Conservation (phyloP, 2,797 vertebrate genomes). For the Myotis findleyi region DNA sequence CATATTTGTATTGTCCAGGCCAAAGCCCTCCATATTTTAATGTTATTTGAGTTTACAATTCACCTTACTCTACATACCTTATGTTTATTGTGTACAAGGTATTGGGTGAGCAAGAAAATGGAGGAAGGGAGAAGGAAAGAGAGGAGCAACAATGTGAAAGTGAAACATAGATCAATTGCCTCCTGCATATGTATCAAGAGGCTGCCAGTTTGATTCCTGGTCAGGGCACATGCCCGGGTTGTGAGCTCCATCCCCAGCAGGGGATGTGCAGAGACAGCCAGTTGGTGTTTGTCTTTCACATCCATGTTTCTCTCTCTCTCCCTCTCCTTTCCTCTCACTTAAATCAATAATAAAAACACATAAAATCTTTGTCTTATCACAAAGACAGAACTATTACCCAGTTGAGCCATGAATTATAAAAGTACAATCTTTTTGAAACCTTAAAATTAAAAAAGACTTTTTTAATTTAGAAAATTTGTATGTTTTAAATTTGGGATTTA, state of each 20-base stretch:
- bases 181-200: no score
- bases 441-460: neutral
- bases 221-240: no score
- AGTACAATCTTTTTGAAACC: constrained; percentile 48
- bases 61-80: neutral
- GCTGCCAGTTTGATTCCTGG: no score
- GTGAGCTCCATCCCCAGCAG: no score
- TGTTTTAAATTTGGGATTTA: constrained; percentile 68
- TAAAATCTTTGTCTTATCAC: constrained; percentile 48
- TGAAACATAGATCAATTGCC: no score
- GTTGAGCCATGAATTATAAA: constrained; percentile 47
- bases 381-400: constrained; percentile 22
- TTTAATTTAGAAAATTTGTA: constrained; percentile 46
- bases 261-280: no score
- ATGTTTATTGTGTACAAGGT: neutral
- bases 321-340: no score
- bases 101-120: constrained; percentile 1
- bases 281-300: no score
- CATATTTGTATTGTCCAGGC: neutral
- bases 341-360: no score
- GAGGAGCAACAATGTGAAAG: no score
- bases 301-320: no score
- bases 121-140: neutral
- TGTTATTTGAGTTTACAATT: neutral
- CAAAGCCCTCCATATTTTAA: neutral